phyloP scores from a whole-genome alignment of 1,140 invertebrate species.

The Plodia interpunctella region DNA sequence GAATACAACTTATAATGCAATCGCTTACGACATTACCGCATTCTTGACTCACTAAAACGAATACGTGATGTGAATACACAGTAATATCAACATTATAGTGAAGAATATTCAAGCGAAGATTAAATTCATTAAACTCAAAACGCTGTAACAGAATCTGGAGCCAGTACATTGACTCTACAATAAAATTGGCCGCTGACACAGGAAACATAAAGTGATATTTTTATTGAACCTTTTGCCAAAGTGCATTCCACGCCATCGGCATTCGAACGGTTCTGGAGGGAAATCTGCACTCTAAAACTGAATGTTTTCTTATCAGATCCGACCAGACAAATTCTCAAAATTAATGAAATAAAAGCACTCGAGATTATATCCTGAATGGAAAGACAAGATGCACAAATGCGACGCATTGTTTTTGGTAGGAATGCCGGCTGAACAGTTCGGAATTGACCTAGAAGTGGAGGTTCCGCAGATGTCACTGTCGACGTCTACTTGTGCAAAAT shows the following conservation, averaged over 20 bases:
- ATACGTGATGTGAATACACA: constrained; percentile 9
- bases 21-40: constrained; percentile 9
- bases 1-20: constrained; percentile 9
- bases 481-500: constrained; percentile 51
- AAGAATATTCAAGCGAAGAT: constrained; percentile 28
- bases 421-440: constrained; percentile 29
- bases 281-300: constrained; percentile 7
- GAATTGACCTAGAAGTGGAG: constrained; percentile 40
- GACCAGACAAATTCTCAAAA: constrained; percentile 4
- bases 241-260: constrained; percentile 38
- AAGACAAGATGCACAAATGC: constrained; percentile 15
- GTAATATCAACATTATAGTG: constrained; percentile 2
- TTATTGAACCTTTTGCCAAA: constrained; percentile 61
- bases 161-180: constrained; percentile 55
- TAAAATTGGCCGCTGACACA: constrained; percentile 58
- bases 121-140: constrained; percentile 39
- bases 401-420: constrained; percentile 26
- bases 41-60: constrained; percentile 10
- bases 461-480: constrained; percentile 34
- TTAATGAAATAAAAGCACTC: constrained; percentile 6
- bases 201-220: constrained; percentile 62
- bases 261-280: constrained; percentile 9
- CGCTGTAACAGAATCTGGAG: constrained; percentile 33
- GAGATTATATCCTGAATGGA: constrained; percentile 9
- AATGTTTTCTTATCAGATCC: constrained; percentile 8